A percentile compares a stretch with the other conserved stretches of the same genome.
phyloP scores from a whole-genome alignment of 2,797 vertebrate genomes.

The Galaxias olidus region DNA sequence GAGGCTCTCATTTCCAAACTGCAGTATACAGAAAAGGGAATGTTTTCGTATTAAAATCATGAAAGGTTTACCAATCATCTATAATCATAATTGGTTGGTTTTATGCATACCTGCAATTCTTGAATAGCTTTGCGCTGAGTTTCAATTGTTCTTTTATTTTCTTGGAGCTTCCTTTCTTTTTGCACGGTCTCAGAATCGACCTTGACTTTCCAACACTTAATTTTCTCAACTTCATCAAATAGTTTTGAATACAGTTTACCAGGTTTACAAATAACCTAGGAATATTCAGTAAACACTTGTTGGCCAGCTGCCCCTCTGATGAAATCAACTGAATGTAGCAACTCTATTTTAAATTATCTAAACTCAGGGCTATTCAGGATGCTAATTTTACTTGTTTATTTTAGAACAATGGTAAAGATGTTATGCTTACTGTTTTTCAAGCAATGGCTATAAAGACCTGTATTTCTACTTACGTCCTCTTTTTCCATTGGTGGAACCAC shows the following conservation, averaged over 20 bases:
- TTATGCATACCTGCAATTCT: slow-evolving; percentile 83
- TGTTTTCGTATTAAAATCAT: neutral
- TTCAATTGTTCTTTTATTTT: slow-evolving; percentile 87
- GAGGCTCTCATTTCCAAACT: slow-evolving; percentile 89
- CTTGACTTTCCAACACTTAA: slow-evolving; percentile 88
- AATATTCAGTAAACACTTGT: slow-evolving; percentile 39
- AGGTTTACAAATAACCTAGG: slow-evolving; percentile 73
- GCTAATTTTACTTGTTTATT: neutral
- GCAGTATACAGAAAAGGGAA: neutral
- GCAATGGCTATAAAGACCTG: neutral
- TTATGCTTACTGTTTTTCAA: neutral
- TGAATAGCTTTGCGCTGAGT: slow-evolving; percentile 90
- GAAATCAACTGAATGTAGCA: slow-evolving; percentile 25
- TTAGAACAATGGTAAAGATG: neutral
- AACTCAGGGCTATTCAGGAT: neutral
- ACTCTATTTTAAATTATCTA: neutral
- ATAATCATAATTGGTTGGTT: neutral
- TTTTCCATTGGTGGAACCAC: slow-evolving; percentile 66
- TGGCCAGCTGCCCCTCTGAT: slow-evolving; percentile 37
- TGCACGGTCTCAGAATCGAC: slow-evolving; percentile 81
- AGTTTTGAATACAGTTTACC: slow-evolving; percentile 86
- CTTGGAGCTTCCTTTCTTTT: slow-evolving; percentile 85
- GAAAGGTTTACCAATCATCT: neutral
- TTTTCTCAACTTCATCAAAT: slow-evolving; percentile 91
- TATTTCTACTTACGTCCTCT: slow-evolving; percentile 51